Conservation (phyloP, 1,140 invertebrate species). For the Drosophila lowei region DNA sequence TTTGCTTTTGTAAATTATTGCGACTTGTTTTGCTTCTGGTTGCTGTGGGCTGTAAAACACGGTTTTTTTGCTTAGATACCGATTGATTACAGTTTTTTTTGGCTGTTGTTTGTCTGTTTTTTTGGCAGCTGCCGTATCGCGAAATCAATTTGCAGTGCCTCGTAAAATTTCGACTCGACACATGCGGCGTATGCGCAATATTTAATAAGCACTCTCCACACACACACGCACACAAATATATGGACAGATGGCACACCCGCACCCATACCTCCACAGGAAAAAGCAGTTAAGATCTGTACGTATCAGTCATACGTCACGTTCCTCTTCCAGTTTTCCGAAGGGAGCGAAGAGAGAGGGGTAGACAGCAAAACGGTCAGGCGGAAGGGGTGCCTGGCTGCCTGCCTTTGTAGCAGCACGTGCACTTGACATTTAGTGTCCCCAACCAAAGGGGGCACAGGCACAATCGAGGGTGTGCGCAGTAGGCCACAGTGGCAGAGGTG, state of each 20-base stretch:
- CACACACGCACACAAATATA: not conserved
- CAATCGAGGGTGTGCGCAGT: not conserved
- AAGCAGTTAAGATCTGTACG: constrained; percentile 44
- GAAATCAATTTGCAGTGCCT: constrained; percentile 60
- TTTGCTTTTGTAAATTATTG: constrained; percentile 54
- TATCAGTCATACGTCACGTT: constrained; percentile 78
- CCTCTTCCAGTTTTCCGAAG: constrained; percentile 15
- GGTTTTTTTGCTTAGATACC: constrained; percentile 12
- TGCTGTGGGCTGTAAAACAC: constrained; percentile 31
- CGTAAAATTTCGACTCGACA: constrained; percentile 61
- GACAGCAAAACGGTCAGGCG: constrained; percentile 19
- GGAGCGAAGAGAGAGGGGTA: not conserved
- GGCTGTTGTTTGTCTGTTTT: constrained; percentile 21
- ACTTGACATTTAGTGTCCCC: constrained; percentile 73
- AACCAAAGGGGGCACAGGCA: constrained; percentile 3
- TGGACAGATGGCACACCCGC: not conserved
- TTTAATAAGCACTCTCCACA: constrained; percentile 66
- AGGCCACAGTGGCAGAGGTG: not conserved
- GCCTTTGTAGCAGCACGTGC: constrained; percentile 57
- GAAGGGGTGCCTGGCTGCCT: constrained; percentile 15
- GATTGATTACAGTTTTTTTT: constrained; percentile 42
- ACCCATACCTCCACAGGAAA: not conserved
- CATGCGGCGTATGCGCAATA: constrained; percentile 67
- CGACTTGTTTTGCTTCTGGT: constrained; percentile 61
- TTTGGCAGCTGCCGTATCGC: constrained; percentile 46